Conservation (phyloP, 2,888 invertebrate species). For the Amblyteles armatorius region DNA sequence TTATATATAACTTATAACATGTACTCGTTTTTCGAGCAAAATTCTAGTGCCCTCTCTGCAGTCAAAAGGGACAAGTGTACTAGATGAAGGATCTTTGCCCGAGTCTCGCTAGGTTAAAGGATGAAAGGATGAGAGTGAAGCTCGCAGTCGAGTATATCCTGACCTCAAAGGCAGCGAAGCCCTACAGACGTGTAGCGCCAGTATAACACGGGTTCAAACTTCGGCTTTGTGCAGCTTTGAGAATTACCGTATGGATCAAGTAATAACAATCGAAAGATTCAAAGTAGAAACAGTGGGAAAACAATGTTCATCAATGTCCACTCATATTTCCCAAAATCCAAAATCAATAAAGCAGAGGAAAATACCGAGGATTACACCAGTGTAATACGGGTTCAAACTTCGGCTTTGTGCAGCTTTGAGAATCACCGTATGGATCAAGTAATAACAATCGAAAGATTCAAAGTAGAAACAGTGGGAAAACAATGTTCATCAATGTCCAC, state of each 20-base stretch:
- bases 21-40: not conserved
- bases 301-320: not conserved
- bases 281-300: not conserved
- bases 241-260: not conserved
- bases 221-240: not conserved
- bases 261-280: not conserved
- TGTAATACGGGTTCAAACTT: not conserved
- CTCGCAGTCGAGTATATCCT: not conserved
- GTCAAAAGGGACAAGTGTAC: constrained; percentile 16
- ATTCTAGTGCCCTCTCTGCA: not conserved
- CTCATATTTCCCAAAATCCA: no score
- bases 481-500: not conserved
- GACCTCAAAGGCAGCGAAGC: not conserved
- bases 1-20: not conserved
- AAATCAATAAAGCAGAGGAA: no score
- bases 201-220: not conserved
- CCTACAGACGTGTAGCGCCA: not conserved
- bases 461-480: not conserved
- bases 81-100: constrained; percentile 3
- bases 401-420: not conserved
- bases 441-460: not conserved
- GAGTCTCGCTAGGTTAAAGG: not conserved
- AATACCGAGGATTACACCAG: not conserved
- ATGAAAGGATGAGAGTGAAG: not conserved
- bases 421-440: not conserved